A percentile compares a stretch with the other conserved stretches of the same genome.
Conservation (phyloP, 2,888 invertebrate species). For the Scelioninae gen. 1 region DNA sequence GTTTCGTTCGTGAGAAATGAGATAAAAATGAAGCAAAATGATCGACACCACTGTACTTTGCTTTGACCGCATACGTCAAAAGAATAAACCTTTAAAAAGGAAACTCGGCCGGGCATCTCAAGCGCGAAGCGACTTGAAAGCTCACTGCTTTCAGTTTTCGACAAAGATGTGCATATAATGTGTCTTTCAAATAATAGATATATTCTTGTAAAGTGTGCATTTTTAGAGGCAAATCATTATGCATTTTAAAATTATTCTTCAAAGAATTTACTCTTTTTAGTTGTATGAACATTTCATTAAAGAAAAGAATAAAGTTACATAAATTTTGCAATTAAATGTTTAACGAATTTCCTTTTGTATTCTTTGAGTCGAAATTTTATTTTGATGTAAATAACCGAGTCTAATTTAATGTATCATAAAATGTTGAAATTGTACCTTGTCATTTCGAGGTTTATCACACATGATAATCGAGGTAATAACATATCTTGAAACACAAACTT, state of each 20-base stretch:
- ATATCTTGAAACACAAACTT: slow-evolving; percentile 15
- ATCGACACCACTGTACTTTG: slow-evolving; percentile 42
- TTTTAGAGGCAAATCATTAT: slow-evolving; percentile 20
- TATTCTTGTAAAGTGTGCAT: slow-evolving; percentile 11
- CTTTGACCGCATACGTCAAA: slow-evolving; percentile 60
- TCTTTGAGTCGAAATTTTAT: background rate
- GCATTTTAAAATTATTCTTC: slow-evolving; percentile 18
- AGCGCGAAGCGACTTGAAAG: slow-evolving; percentile 49
- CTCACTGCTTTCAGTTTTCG: slow-evolving; percentile 71
- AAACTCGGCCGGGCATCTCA: slow-evolving; percentile 76
- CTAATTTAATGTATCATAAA: slow-evolving; percentile 1
- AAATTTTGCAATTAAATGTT: no score
- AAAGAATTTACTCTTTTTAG: background rate
- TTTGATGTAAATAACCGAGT: background rate
- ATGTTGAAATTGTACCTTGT: slow-evolving; percentile 9
- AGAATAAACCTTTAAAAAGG: slow-evolving; percentile 74
- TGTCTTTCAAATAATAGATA: slow-evolving; percentile 38
- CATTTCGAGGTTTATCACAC: slow-evolving; percentile 9
- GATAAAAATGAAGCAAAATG: slow-evolving; percentile 38
- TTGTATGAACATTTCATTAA: background rate
- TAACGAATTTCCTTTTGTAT: no score
- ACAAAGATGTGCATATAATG: slow-evolving; percentile 45
- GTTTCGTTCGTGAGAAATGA: slow-evolving; percentile 4
- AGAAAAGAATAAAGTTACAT: no score
- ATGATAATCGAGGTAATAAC: slow-evolving; percentile 7